Evolutionary conservation across 1,140 invertebrate genomes (phyloP), one percentile per base, ranked within the genome.

Genomic region (Ladona fulva): DNA sequence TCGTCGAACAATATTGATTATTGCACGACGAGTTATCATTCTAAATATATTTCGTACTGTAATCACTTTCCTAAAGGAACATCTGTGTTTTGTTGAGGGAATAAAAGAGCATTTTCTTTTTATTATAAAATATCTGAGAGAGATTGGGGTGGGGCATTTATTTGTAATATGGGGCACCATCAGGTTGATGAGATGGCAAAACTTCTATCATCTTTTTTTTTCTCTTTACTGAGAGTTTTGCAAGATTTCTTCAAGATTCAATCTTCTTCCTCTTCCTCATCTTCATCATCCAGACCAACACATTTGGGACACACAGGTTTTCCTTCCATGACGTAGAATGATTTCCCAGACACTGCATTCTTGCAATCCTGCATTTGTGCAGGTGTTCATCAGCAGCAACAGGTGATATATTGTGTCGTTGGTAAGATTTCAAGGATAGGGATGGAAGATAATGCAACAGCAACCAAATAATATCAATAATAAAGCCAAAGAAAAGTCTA

Each of bases 251-350:
- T 74, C 19, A 25, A 16, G 42, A 25, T 25, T n/a, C 10, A 66
- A 78, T 82, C 79, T 77, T 82, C 81, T 74, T 80, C 89, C 81
- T 93, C 92, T 84, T 94, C 93, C 81, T 95, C 94, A 25, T 84
- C 82, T 16, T 83, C 84, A 82, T 95, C 94, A 82, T 95, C 94
- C 74, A 95, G 92, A 79, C 95, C 95, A 82, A 94, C 93, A 86
- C 95, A 96, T 86, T 92, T 91, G 52, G 92, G 93, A 87, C 95
- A 96, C 79, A 96, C 93, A 25, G 94, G 94, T 86, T 95, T 95
- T 81, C 93, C 94, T 86, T 96, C 95, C 89, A 96, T 94, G 78
- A 94, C 95, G 87, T 97, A 98, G 88, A 98, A 98, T 77, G 94
- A 96, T 85, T 96, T 96, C 81, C 95, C 95, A 84, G 93, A 92